A percentile compares a stretch with the other conserved stretches of the same genome.
These are phyloP conservation scores for Ephydatia muelleri DNA, from an alignment of 37 sponge, comb jelly and placozoan genomes.

Conservation along the genomic window DNA sequence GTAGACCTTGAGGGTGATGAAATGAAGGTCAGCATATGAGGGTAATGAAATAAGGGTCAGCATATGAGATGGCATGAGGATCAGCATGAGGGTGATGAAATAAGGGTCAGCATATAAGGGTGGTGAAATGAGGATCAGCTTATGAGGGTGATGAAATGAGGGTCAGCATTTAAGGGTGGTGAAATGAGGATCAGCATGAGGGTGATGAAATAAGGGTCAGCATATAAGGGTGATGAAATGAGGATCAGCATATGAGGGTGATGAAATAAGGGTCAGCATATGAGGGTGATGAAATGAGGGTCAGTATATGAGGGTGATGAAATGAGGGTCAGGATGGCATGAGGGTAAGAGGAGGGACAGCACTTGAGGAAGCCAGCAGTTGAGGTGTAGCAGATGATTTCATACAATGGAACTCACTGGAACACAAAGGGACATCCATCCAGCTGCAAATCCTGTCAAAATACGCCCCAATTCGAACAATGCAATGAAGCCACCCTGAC, in stretches of 20 bases:
- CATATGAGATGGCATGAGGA: not conserved
- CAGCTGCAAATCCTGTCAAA: constrained; percentile 66
- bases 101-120: not conserved
- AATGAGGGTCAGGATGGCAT: not conserved
- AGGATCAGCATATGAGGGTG: too few species aligned
- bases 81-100: not conserved
- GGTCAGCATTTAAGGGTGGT: not conserved
- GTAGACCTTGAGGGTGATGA: constrained; percentile 64
- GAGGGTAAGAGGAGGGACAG: not conserved
- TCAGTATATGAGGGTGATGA: not conserved
- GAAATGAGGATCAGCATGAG: too few species aligned
- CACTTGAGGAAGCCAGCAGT: not conserved
- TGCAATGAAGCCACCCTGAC: constrained; percentile 12
- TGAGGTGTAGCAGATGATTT: not conserved
- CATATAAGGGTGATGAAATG: too few species aligned
- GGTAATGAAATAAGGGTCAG: not conserved
- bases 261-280: too few species aligned
- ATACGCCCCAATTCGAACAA: constrained; percentile 49
- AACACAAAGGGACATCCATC: constrained; percentile 54
- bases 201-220: too few species aligned
- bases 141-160: not conserved
- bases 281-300: too few species aligned
- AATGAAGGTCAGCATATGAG: too few species aligned
- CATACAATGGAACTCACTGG: constrained; percentile 47
- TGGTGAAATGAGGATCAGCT: not conserved